These are phyloP conservation scores for Paraescarpia echinospica DNA, from an alignment of 1,140 invertebrate genomes.

Conservation along the genomic window DNA sequence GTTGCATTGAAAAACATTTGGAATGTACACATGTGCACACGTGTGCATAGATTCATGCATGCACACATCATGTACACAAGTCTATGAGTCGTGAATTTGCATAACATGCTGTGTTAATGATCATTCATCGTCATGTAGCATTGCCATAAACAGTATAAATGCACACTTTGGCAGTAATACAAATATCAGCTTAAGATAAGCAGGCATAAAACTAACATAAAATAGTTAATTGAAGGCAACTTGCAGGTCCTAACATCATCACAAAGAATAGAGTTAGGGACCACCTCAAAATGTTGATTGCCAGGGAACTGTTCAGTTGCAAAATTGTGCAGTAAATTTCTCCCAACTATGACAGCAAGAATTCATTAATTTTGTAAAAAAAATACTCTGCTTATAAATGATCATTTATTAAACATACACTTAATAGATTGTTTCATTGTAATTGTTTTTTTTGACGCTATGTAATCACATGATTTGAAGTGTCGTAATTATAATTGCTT, in stretches of 20 bases:
- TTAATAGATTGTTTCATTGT: too few species aligned
- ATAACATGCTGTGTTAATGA: not conserved
- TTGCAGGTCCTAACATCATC: not conserved
- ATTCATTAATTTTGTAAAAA: too few species aligned
- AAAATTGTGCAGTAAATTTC: too few species aligned
- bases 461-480: too few species aligned
- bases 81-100: not conserved
- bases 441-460: too few species aligned
- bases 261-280: not conserved
- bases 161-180: not conserved
- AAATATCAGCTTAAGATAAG: not conserved
- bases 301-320: too few species aligned
- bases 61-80: not conserved
- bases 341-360: too few species aligned
- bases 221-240: not conserved
- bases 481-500: too few species aligned
- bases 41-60: not conserved
- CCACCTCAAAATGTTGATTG: not conserved
- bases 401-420: too few species aligned
- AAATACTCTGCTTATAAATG: too few species aligned
- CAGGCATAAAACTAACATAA: not conserved
- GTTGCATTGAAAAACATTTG: not conserved
- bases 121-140: not conserved
- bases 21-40: not conserved
- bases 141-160: not conserved